Conservation (phyloP, 2,797 vertebrate genomes). For the Neopelma chrysocephalum region DNA sequence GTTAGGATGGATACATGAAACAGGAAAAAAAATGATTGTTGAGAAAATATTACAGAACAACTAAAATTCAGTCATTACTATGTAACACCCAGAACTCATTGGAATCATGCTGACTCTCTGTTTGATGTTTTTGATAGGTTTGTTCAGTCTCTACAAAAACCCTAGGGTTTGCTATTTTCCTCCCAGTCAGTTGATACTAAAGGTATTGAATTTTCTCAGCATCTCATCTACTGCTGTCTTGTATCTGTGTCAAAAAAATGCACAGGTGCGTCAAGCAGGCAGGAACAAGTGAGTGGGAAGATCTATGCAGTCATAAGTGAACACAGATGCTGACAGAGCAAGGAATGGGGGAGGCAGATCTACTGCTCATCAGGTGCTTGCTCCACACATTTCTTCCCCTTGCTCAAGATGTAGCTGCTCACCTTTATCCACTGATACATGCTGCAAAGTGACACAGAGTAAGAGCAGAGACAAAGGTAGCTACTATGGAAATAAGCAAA, state of each 20-base stretch:
- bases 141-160: not conserved
- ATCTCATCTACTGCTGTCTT: not conserved
- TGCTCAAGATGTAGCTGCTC: not conserved
- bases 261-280: accelerated
- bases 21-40: not conserved
- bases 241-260: not conserved
- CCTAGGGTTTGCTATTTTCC: not conserved
- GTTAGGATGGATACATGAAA: not conserved
- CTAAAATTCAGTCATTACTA: not conserved
- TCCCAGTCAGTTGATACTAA: not conserved
- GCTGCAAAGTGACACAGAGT: not conserved
- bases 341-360: not conserved
- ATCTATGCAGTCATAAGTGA: not conserved
- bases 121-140: not conserved
- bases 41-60: not conserved
- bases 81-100: not conserved
- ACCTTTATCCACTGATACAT: not conserved
- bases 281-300: not conserved
- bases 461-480: not conserved
- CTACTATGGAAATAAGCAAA: not conserved
- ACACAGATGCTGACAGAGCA: not conserved
- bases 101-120: not conserved
- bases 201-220: not conserved
- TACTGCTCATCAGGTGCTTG: not conserved
- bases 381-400: not conserved